Percentiles rank a stretch among this genome's conserved stretches.
These are phyloP conservation scores for Elephantulus edwardii DNA, from an alignment of 2,113 vertebrate genomes.

Conservation along the genomic window DNA sequence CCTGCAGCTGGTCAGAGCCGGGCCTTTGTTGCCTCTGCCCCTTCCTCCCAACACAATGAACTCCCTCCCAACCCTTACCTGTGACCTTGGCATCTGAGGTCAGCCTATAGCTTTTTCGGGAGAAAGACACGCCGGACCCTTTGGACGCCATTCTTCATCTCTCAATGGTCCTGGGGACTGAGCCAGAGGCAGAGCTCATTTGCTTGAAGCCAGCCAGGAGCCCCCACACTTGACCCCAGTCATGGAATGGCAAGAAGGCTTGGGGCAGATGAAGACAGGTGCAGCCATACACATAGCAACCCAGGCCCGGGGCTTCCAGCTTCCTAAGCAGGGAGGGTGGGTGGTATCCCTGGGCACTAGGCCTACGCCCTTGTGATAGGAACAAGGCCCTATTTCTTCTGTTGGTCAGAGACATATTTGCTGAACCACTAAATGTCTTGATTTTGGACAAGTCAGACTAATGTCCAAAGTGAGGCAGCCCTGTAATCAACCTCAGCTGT, in stretches of 20 bases:
- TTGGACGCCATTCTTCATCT: constrained; percentile 92
- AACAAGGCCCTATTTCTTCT: neutral
- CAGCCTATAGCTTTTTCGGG: constrained; percentile 91
- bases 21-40: neutral
- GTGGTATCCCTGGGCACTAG: neutral
- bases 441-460: neutral
- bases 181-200: constrained; percentile 35
- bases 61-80: constrained; percentile 83
- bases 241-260: neutral
- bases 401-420: neutral
- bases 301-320: neutral
- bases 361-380: neutral
- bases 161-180: constrained; percentile 50
- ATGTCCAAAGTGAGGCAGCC: neutral
- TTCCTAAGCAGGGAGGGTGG: neutral
- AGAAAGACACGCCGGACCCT: constrained; percentile 88
- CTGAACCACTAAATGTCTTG: neutral
- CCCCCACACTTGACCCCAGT: neutral
- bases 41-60: neutral
- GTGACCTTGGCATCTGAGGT: constrained; percentile 89
- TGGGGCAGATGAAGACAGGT: neutral
- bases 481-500: neutral
- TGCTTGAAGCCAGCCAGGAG: neutral
- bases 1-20: neutral
- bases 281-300: neutral